Evolutionary conservation across 2,888 invertebrate genomes (phyloP).

Genomic region (Latrodectus hesperus): DNA sequence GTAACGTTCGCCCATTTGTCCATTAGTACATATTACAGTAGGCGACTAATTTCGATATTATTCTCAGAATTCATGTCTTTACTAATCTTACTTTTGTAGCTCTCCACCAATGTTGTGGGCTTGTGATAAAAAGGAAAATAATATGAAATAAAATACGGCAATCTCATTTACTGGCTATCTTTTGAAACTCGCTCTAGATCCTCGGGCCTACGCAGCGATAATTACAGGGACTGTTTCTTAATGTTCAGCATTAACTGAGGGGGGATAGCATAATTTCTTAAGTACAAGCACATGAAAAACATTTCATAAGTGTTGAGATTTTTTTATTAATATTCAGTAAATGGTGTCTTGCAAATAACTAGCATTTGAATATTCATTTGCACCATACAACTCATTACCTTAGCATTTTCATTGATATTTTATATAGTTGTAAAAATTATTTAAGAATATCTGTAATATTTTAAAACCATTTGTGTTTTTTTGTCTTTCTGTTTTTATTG

Average conservation of each 20-base stretch:
- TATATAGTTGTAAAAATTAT: too few relatives aligned
- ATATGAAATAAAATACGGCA: slow-evolving; percentile 10
- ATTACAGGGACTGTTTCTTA: slow-evolving; percentile 3
- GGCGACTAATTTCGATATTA: slow-evolving; percentile 4
- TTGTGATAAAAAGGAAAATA: slow-evolving; percentile 23
- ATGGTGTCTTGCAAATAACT: too few relatives aligned
- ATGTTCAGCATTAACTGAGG: background rate
- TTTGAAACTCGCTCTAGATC: background rate
- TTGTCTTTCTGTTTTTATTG: too few relatives aligned
- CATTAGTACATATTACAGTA: slow-evolving; percentile 26
- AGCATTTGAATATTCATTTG: too few relatives aligned
- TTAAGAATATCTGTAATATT: too few relatives aligned
- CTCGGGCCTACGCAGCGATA: slow-evolving; percentile 32
- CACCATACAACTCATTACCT: too few relatives aligned
- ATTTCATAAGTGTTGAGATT: too few relatives aligned
- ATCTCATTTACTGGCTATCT: too few relatives aligned
- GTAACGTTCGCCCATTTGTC: background rate
- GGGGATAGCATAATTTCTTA: slow-evolving; percentile 7
- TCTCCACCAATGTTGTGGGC: slow-evolving; percentile 17
- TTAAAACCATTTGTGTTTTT: too few relatives aligned
- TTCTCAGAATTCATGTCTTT: background rate
- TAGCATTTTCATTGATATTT: too few relatives aligned
- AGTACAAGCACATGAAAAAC: too few relatives aligned
- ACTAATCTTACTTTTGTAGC: background rate
- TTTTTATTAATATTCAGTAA: too few relatives aligned